Percentiles rank a stretch among this genome's conserved stretches.
Evolutionary conservation across 2,797 vertebrate species (phyloP).

Genomic region (Clamator glandarius): DNA sequence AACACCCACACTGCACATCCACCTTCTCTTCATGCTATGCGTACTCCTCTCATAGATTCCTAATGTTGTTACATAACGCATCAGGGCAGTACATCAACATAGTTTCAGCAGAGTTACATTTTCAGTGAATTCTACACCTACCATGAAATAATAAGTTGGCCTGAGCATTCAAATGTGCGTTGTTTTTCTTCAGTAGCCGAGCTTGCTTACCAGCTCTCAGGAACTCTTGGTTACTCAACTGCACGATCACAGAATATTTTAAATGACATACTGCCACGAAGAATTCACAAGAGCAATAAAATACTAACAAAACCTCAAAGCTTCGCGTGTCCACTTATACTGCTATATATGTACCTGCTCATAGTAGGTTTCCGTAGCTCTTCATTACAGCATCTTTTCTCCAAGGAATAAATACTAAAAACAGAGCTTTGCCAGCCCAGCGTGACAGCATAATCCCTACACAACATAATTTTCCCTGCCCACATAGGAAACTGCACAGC

Average conservation of each 20-base stretch:
- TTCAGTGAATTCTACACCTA: not conserved
- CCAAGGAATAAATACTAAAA: not conserved
- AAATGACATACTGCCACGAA: not conserved
- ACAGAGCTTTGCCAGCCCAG: not conserved
- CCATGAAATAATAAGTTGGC: not conserved
- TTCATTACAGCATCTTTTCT: not conserved
- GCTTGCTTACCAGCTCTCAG: not conserved
- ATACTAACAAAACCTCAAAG: not conserved
- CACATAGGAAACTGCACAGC: not conserved
- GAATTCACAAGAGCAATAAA: not conserved
- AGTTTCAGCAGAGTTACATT: not conserved
- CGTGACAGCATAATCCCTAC: not conserved
- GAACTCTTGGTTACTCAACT: not conserved
- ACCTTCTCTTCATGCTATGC: not conserved
- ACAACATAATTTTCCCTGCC: accelerated
- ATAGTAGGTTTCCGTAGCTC: not conserved
- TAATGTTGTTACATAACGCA: not conserved
- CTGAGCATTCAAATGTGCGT: not conserved
- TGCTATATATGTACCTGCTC: not conserved
- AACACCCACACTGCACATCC: not conserved
- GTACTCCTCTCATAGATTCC: not conserved
- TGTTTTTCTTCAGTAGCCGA: not conserved
- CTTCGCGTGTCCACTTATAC: not conserved
- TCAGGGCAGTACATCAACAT: not conserved
- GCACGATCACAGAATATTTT: not conserved